Base-by-base conservation (phyloP, 2,888 invertebrate species). In the Andrena camellia region DNA sequence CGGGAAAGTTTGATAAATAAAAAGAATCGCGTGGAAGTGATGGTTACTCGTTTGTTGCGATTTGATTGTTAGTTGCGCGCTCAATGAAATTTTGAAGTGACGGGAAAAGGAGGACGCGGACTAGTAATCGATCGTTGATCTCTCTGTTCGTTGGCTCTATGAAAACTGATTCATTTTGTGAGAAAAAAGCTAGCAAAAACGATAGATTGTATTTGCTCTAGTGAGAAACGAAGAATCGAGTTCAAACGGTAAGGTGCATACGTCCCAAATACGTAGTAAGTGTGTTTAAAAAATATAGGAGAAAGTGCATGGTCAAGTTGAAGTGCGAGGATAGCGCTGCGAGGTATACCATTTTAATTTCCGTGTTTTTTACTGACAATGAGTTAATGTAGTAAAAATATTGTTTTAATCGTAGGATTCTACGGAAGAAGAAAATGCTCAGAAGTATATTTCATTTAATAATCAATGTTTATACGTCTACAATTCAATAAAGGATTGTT, bases 251-350 rank as follows among this genome's bases (percentile, higher is more conserved):
- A 42, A 59, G 42, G 59, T 70, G n/a, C n/a, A n/a, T n/a, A 60
- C 20, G 35, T 57, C 52, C 54, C 13, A n/a, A 35, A 50, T 42
- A 63, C 31, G 29, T 42, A 59, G 64, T 2, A 20, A 70, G 42
- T 29, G 23, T 31, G 42, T 78, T 52, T 70, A 42, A 70, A 66
- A 60, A 66, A 70, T 70, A 23, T 50, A 64, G 8, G 70, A 64
- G 78, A 80, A 80, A 80, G 70, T 80, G 64, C 69, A 80, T 50
- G 64, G 66, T 60, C 64, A 80, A 80, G 52, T 78, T 77, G 64
- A 80, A 64, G 10, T 48, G 31, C 23, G 35, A 79, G 33, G 64
- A 64, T 42, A 64, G 20, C 52, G 52, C 17, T 20, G 10, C 31
- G 3, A 17, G 10, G 17, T 42, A 20, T 33, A 29, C 33, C 10